These are phyloP conservation scores for Lerista edwardsae DNA, from an alignment of 2,797 vertebrate species.

Conservation along the genomic window DNA sequence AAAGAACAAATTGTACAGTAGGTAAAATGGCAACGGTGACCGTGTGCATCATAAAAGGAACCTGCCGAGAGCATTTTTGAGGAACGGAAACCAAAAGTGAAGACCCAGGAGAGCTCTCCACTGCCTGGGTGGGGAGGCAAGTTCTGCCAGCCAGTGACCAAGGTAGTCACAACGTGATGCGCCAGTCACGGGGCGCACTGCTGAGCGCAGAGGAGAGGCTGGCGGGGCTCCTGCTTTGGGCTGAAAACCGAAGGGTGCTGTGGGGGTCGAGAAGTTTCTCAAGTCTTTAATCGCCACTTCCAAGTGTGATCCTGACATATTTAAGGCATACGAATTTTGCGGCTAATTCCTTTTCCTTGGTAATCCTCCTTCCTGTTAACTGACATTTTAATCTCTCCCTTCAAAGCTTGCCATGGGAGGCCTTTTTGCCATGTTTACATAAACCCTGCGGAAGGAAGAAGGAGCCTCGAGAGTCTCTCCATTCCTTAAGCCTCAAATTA, in stretches of 20 bases:
- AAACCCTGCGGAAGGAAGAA: conserved; percentile 56
- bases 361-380: conserved; percentile 65
- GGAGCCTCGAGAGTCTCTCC: conserved; percentile 51
- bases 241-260: not conserved
- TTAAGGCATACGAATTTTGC: conserved; percentile 50
- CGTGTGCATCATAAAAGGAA: not conserved
- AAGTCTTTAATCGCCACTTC: not conserved
- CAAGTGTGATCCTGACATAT: conserved; percentile 51
- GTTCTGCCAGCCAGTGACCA: too few species aligned
- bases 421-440: conserved; percentile 53
- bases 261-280: not conserved
- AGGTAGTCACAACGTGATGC: too few species aligned
- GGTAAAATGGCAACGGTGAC: not conserved
- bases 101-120: not conserved
- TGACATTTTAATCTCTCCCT: conserved; percentile 62
- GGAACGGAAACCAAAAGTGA: not conserved
- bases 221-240: not conserved
- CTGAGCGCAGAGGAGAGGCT: too few species aligned
- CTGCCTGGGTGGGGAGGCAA: too few species aligned
- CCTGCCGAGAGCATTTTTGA: not conserved
- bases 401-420: conserved; percentile 25
- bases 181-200: too few species aligned
- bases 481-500: conserved; percentile 58
- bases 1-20: not conserved
- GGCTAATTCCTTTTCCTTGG: conserved; percentile 59